phyloP scores from a whole-genome alignment of 2,113 vertebrate species.

The Rhinolophus sinicus region DNA sequence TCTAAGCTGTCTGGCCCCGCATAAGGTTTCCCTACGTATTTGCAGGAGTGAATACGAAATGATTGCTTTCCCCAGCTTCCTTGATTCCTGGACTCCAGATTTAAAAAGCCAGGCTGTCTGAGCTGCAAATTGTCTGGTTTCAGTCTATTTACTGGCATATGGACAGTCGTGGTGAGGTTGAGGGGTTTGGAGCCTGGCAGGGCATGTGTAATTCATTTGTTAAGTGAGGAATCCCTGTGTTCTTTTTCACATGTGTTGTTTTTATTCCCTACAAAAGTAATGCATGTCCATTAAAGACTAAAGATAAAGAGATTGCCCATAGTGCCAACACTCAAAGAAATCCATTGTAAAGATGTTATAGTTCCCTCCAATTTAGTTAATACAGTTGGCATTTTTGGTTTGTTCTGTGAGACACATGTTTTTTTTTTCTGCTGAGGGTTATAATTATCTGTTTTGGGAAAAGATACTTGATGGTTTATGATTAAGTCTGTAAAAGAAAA shows the following conservation, averaged over 20 bases:
- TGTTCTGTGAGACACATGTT: not conserved
- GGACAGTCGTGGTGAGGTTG: not conserved
- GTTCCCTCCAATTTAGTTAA: not conserved
- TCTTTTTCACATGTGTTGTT: not conserved
- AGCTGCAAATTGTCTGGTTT: not conserved
- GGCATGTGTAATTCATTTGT: not conserved
- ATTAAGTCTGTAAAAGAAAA: not conserved
- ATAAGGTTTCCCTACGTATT: rapidly evolving
- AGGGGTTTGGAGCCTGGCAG: not conserved
- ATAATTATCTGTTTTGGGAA: not conserved
- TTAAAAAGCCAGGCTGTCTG: not conserved
- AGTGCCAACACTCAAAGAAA: not conserved
- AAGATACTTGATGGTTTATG: not conserved
- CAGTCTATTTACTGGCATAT: not conserved
- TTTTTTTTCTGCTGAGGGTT: not conserved
- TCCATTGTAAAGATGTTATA: not conserved
- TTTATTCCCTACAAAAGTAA: not conserved
- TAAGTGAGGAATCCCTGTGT: not conserved
- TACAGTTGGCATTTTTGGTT: not conserved
- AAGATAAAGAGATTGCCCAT: not conserved
- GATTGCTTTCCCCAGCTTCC: not conserved
- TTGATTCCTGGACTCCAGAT: not conserved
- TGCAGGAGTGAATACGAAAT: not conserved
- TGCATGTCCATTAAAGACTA: not conserved
- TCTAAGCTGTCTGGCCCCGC: not conserved